These are phyloP conservation scores for Zeugodacus cucurbitae DNA, from an alignment of 1,140 invertebrate species.

Conservation along the genomic window DNA sequence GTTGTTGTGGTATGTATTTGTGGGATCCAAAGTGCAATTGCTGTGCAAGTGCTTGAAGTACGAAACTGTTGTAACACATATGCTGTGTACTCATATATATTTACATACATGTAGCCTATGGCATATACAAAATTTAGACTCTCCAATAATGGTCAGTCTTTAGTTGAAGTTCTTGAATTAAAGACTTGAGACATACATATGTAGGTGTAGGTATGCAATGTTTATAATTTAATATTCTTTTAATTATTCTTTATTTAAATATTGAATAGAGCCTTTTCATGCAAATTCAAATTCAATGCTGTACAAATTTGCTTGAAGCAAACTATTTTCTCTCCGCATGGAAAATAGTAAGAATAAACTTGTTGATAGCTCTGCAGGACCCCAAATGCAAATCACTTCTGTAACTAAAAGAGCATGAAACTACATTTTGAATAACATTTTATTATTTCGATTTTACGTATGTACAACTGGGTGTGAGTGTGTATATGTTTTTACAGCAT, in stretches of 20 bases:
- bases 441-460: neutral
- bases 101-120: neutral
- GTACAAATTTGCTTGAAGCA: no score
- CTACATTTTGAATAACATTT: neutral
- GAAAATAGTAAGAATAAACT: neutral
- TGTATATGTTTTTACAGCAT: neutral
- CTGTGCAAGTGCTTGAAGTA: neutral
- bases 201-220: no score
- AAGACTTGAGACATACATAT: no score
- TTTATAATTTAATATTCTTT: no score
- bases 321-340: no score
- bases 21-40: neutral
- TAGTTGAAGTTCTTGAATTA: no score
- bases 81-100: neutral
- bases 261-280: no score
- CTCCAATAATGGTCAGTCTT: no score
- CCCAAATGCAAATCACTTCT: neutral
- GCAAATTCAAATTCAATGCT: no score
- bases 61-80: neutral
- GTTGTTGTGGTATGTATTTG: neutral
- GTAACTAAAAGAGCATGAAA: neutral
- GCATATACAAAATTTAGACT: no score
- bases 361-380: neutral
- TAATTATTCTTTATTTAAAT: no score
- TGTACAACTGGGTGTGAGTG: no score